These are phyloP conservation scores for Florisuga fusca DNA, from an alignment of 2,797 vertebrate genomes.

Conservation along the genomic window DNA sequence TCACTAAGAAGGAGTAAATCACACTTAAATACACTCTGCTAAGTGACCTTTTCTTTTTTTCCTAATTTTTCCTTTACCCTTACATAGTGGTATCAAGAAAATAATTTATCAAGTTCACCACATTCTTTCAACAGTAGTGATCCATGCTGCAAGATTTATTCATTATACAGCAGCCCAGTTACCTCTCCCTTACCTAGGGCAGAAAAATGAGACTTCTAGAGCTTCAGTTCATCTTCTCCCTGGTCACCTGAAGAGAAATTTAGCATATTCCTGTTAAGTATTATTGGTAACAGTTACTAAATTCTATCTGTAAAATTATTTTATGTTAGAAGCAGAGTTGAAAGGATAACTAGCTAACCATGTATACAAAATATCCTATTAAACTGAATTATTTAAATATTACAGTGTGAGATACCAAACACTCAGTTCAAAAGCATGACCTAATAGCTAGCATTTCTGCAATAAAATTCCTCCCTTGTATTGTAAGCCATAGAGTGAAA, in stretches of 20 bases:
- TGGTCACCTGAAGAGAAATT: background rate
- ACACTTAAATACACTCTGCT: background rate
- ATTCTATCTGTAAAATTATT: background rate
- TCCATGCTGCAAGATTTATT: background rate
- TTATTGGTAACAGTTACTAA: background rate
- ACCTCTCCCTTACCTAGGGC: background rate
- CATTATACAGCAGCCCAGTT: background rate
- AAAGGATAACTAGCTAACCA: background rate
- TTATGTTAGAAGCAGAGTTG: background rate
- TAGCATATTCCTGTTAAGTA: background rate
- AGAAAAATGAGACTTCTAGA: background rate
- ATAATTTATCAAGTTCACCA: background rate
- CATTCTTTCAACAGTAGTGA: background rate
- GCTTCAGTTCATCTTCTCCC: background rate
- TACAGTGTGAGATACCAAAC: background rate
- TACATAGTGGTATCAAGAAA: background rate
- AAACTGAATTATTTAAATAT: background rate
- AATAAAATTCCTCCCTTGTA: background rate
- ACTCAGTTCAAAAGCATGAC: background rate
- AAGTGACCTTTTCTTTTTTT: background rate
- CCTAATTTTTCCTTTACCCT: background rate
- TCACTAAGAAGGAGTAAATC: background rate
- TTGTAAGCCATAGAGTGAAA: background rate
- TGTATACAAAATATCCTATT: background rate
- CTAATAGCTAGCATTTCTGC: background rate